Base-by-base conservation (phyloP, 2,113 vertebrate genomes). In the Microcebus murinus region DNA sequence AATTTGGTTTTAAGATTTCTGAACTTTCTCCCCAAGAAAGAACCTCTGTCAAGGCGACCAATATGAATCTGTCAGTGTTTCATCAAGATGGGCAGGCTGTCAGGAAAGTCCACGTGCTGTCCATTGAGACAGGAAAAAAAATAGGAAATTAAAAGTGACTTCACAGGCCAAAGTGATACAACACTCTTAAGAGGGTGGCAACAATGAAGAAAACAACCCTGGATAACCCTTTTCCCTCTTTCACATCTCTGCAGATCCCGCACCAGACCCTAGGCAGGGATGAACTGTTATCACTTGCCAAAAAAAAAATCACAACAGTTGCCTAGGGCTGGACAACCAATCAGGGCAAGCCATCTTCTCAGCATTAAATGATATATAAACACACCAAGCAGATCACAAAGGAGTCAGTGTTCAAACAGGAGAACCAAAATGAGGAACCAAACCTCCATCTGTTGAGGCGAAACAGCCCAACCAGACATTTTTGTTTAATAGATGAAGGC, bases 371-470 rank as follows among this genome's bases (percentile, higher is more conserved):
- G 87, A 91, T 83, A 96, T 15, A 96, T 87, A 97, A 93, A 96
- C 94, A 95, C 90, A 82, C 76, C 65, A 63, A 42, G 87, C 50
- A 68, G 85, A 96, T 96, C 87, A 98, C 97, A 98, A 97, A 98
- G 87, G 92, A 97, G 91, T 90, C 94, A 97, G 91, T 97, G 95
- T 98, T 97, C 96, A 90, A 90, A 90, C 76, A 96, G 91, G 84
- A 96, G 96, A 96, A 97, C 57, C 94, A 97, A 97, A 98, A 98
- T 98, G 98, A 97, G 98, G 98, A 98, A 98, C 97, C 93, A 97
- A 87, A 65, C 80, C 77, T 95, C 90, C 68, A 73, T 97, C 95
- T 97, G 98, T 88, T 73, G 84, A 95, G 90, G 84, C 14, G 17
- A 90, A 94, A 87, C 50, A 2, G 79, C 93, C 71, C 79, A 80